Percentiles rank a stretch among this genome's conserved stretches.
Evolutionary conservation across 2,797 vertebrate genomes (phyloP).

Genomic region (Esox masquinongy): DNA sequence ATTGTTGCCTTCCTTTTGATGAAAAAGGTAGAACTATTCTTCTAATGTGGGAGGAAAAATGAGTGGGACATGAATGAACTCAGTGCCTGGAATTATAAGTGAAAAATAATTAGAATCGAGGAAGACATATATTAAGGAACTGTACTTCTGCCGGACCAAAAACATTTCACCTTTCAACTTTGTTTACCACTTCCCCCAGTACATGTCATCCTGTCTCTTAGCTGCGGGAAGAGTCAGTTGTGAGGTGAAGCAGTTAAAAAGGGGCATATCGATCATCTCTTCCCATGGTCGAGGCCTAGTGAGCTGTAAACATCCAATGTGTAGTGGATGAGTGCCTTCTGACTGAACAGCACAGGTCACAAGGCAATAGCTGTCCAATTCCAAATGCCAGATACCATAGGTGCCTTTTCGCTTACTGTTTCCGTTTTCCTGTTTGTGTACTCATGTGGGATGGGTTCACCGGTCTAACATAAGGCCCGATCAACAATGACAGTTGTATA

Average conservation of each 20-base stretch:
- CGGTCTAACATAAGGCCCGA: background rate
- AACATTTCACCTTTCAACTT: constrained; percentile 64
- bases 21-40: constrained; percentile 20
- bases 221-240: constrained; percentile 61
- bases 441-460: background rate
- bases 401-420: constrained; percentile 26
- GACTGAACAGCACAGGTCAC: constrained; percentile 69
- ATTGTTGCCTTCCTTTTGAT: constrained; percentile 13
- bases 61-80: background rate
- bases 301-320: constrained; percentile 75
- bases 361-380: constrained; percentile 59
- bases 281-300: constrained; percentile 61
- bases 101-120: background rate
- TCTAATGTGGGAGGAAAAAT: background rate
- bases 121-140: background rate
- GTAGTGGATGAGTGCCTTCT: constrained; percentile 68
- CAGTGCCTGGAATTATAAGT: background rate
- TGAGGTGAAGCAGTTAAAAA: constrained; percentile 75
- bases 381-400: constrained; percentile 38
- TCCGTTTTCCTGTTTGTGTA: background rate
- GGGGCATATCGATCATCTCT: constrained; percentile 72
- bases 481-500: background rate
- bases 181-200: constrained; percentile 62
- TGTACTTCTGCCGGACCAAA: background rate
- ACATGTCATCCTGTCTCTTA: constrained; percentile 57